Percentiles rank a stretch among this genome's conserved stretches.
Conservation (phyloP, 2,888 invertebrate species). For the Synergus gifuensis region DNA sequence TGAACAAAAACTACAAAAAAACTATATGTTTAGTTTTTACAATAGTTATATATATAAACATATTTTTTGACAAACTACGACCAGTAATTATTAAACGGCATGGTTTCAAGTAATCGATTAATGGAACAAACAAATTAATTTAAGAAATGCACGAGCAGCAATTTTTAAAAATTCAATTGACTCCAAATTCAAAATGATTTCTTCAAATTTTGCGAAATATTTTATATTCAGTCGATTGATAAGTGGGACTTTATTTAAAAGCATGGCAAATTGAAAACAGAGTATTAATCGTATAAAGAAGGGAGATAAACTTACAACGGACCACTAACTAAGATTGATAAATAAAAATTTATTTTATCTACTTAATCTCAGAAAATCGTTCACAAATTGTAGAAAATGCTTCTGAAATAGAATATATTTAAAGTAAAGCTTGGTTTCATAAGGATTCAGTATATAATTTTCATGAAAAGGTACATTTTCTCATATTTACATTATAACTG, state of each 20-base stretch:
- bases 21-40: slow-evolving; percentile 12
- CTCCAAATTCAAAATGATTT: too few relatives aligned
- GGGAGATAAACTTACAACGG: slow-evolving; percentile 68
- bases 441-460: too few relatives aligned
- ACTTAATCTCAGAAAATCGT: neutral
- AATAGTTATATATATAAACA: slow-evolving; percentile 18
- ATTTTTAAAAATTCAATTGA: too few relatives aligned
- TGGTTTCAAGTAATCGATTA: too few relatives aligned
- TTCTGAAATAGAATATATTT: too few relatives aligned
- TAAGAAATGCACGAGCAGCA: too few relatives aligned
- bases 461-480: too few relatives aligned
- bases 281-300: slow-evolving; percentile 27
- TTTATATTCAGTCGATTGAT: slow-evolving; percentile 28
- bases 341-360: slow-evolving; percentile 40
- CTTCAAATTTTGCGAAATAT: neutral
- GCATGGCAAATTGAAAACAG: neutral
- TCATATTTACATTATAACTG: too few relatives aligned
- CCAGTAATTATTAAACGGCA: too few relatives aligned
- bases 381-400: too few relatives aligned
- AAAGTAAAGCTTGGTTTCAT: too few relatives aligned
- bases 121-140: too few relatives aligned
- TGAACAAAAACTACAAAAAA: slow-evolving; percentile 4
- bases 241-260: slow-evolving; percentile 39
- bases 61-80: neutral
- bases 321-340: slow-evolving; percentile 66